phyloP scores from a whole-genome alignment of 2,888 invertebrate genomes.

The Acanthopleura granulata region DNA sequence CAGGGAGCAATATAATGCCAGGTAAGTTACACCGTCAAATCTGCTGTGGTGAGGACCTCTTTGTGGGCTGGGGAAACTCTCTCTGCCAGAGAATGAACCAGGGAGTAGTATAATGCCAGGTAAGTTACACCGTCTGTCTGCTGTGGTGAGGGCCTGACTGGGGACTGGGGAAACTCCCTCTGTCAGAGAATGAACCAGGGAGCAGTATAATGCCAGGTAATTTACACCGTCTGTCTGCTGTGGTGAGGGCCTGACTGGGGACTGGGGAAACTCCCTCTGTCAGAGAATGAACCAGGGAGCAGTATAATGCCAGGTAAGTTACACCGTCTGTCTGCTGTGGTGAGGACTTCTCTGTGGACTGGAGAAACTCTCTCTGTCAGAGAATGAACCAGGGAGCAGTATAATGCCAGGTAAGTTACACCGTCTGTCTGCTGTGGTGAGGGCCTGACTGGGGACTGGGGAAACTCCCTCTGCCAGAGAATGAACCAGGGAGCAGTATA shows the following conservation, averaged over 20 bases:
- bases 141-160: constrained; percentile 96
- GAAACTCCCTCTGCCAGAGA: constrained; percentile 94
- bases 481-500: constrained; percentile 99
- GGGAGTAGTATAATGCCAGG: constrained; percentile 99
- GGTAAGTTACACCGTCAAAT: constrained; percentile 72
- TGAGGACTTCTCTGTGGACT: constrained; percentile 97
- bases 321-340: constrained; percentile 81
- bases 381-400: constrained; percentile 99
- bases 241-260: constrained; percentile 98
- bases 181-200: constrained; percentile 99
- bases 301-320: constrained; percentile 96
- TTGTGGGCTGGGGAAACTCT: constrained; percentile 93
- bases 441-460: constrained; percentile 97
- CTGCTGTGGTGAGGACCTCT: constrained; percentile 96
- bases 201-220: constrained; percentile 99
- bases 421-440: constrained; percentile 86
- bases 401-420: constrained; percentile 90
- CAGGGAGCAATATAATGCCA: constrained; percentile 99
- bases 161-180: constrained; percentile 90
- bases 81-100: constrained; percentile 97
- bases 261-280: constrained; percentile 90
- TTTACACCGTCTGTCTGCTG: constrained; percentile 77
- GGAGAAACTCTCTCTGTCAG: constrained; percentile 92
- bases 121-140: constrained; percentile 75
- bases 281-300: constrained; percentile 98